Percentiles rank a stretch among this genome's conserved stretches.
phyloP scores from a whole-genome alignment of 2,797 vertebrate genomes.

The Adrianichthys oophorus region DNA sequence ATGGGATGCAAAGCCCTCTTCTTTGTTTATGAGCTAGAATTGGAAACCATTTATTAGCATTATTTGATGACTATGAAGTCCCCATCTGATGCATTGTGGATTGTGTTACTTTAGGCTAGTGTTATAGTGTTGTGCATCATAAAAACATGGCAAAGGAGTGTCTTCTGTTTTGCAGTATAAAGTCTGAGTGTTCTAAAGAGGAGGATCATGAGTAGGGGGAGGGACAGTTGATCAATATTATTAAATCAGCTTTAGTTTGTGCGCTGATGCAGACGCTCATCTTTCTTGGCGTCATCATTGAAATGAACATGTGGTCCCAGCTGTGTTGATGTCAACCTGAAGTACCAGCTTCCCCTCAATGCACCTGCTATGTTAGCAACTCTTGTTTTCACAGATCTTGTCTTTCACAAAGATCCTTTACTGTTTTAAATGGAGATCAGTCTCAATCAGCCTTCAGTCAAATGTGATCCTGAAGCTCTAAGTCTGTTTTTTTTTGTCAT shows the following conservation, averaged over 20 bases:
- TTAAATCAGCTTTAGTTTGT: conserved; percentile 35
- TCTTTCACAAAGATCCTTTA: conserved; percentile 10
- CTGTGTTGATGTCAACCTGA: conserved; percentile 18
- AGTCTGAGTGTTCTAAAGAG: conserved; percentile 12
- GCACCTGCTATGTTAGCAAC: conserved; percentile 39
- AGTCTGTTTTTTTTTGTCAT: background rate
- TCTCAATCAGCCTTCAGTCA: background rate
- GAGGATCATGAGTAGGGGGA: conserved; percentile 6
- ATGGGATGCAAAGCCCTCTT: conserved; percentile 36
- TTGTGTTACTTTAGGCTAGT: conserved; percentile 36
- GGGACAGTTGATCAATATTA: conserved; percentile 18
- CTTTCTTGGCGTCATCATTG: conserved; percentile 11
- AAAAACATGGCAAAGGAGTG: conserved; percentile 22
- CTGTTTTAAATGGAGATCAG: background rate
- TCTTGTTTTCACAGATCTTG: conserved; percentile 34
- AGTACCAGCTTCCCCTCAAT: conserved; percentile 24
- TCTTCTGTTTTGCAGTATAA: conserved; percentile 21
- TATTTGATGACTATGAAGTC: conserved; percentile 8
- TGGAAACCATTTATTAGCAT: background rate
- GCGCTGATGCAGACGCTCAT: conserved; percentile 19
- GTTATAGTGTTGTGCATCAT: conserved; percentile 41
- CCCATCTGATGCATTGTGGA: conserved; percentile 34
- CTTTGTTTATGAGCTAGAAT: conserved; percentile 11
- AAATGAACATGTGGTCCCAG: conserved; percentile 25
- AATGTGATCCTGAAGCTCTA: no score